Conservation (phyloP, 2,888 invertebrate genomes). For the Strigamia transsilvanica region DNA sequence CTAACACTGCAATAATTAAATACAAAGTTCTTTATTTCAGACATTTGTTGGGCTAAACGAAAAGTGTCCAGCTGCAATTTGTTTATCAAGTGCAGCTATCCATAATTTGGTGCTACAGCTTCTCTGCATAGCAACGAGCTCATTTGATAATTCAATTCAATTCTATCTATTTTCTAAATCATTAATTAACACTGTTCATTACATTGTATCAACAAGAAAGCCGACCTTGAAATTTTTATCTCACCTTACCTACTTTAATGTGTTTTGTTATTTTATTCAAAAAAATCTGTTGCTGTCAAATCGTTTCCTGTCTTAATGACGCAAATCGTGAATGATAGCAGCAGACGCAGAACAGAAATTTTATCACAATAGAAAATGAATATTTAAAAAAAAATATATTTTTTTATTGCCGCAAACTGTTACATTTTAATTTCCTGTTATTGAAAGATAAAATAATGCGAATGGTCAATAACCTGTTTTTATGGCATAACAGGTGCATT, state of each 20-base stretch:
- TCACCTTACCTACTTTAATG: background rate
- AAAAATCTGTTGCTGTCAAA: background rate
- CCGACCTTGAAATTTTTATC: background rate
- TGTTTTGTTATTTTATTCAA: background rate
- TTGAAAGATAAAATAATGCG: background rate
- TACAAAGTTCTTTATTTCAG: background rate
- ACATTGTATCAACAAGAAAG: background rate
- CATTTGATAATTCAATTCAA: too few relatives aligned
- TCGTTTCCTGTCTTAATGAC: conserved; percentile 28
- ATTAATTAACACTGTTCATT: background rate
- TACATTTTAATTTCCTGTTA: conserved; percentile 14
- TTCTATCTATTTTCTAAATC: background rate
- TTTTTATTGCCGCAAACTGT: background rate
- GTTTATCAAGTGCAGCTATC: background rate
- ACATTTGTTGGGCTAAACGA: background rate
- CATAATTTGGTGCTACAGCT: background rate
- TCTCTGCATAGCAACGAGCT: background rate
- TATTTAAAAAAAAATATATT: background rate
- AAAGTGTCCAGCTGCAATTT: background rate
- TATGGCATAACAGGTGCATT: background rate
- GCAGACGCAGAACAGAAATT: background rate
- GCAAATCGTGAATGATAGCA: conserved; percentile 31
- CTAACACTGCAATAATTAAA: background rate
- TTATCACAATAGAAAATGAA: background rate
- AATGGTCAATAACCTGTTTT: conserved; percentile 29